These are phyloP conservation scores for Lethrus apterus DNA, from an alignment of 1,140 invertebrate genomes.

Conservation along the genomic window DNA sequence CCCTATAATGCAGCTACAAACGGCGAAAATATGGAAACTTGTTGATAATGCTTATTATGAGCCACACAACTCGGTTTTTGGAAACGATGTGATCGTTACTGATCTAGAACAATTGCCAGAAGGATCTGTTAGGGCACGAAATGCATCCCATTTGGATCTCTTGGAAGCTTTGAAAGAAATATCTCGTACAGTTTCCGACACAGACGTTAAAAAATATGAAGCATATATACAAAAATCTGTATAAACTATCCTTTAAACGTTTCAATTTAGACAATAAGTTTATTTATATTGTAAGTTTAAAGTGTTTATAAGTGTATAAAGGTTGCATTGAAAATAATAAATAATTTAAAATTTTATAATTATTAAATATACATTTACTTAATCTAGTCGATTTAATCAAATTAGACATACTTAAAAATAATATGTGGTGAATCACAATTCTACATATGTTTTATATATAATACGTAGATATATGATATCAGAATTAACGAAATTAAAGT, in stretches of 20 bases:
- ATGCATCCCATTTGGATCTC: conserved; percentile 24
- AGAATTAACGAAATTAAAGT: not conserved
- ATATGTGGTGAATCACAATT: too few species aligned
- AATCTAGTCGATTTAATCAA: too few species aligned
- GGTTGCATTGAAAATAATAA: not conserved
- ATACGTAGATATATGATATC: conserved; percentile 6
- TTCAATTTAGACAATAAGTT: not conserved
- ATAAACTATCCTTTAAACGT: not conserved
- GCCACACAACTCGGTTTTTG: conserved; percentile 12
- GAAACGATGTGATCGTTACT: not conserved
- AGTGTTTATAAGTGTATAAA: not conserved
- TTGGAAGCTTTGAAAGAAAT: conserved; percentile 22
- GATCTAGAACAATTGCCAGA: conserved; percentile 1
- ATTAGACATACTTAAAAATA: too few species aligned
- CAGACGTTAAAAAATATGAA: conserved; percentile 29
- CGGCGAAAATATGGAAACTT: conserved; percentile 34
- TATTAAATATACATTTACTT: too few species aligned
- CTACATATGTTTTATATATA: conserved; percentile 3
- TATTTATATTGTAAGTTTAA: not conserved
- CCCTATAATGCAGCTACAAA: conserved; percentile 44
- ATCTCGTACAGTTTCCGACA: conserved; percentile 23
- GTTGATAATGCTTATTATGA: conserved; percentile 26
- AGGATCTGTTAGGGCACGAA: conserved; percentile 21
- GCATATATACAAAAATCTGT: not conserved
- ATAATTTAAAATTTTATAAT: not conserved